Conservation (phyloP, 2,888 invertebrate genomes). For the Trachelus iudaicus region DNA sequence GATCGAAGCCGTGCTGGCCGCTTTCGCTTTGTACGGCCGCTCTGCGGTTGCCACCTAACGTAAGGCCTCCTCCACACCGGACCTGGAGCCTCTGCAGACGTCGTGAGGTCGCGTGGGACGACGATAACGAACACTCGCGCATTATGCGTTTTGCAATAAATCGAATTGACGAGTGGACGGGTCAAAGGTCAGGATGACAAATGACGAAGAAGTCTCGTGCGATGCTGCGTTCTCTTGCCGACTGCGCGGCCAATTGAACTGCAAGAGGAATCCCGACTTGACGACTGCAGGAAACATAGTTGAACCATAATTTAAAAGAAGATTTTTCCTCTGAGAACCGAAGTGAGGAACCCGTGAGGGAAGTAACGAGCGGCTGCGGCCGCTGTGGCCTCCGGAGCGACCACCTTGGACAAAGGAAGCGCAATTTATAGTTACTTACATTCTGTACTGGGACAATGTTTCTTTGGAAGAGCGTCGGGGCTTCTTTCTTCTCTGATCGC, state of each 20-base stretch:
- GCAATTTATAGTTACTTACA: slow-evolving; percentile 9
- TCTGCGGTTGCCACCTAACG: slow-evolving; percentile 42
- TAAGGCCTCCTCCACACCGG: slow-evolving; percentile 38
- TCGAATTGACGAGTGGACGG: too few relatives aligned
- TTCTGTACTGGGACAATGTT: slow-evolving; percentile 38
- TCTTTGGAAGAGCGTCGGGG: slow-evolving; percentile 44
- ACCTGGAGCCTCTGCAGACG: slow-evolving; percentile 1
- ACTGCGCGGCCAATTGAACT: too few relatives aligned
- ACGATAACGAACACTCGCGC: too few relatives aligned
- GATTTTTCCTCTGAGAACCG: slow-evolving; percentile 38
- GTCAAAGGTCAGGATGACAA: too few relatives aligned
- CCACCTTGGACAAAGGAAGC: slow-evolving; percentile 17
- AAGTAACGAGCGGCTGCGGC: background rate
- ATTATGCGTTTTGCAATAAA: too few relatives aligned
- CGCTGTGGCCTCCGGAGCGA: background rate
- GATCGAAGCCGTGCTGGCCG: slow-evolving; percentile 45
- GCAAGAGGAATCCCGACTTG: too few relatives aligned
- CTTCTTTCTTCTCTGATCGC: slow-evolving; percentile 23
- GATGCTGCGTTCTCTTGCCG: too few relatives aligned
- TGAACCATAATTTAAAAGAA: slow-evolving; percentile 24
- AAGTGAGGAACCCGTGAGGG: background rate
- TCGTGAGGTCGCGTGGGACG: background rate
- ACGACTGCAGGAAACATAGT: too few relatives aligned
- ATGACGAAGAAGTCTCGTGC: too few relatives aligned
- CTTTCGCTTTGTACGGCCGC: slow-evolving; percentile 41